Evolutionary conservation across 2,797 vertebrate genomes (phyloP).

Genomic region (Sphenopsis melanotis): DNA sequence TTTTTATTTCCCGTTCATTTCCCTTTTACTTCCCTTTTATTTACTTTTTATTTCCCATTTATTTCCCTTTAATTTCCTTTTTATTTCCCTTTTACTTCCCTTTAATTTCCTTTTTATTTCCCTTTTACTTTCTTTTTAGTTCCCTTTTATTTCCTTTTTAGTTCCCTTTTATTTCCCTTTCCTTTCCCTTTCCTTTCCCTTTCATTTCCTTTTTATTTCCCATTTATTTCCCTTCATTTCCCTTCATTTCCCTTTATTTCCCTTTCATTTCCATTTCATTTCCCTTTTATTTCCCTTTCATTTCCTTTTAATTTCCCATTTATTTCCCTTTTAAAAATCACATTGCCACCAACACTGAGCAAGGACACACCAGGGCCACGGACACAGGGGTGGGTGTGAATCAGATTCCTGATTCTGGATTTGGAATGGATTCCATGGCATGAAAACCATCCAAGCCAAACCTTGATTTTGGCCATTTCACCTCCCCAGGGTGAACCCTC

Average conservation of each 20-base stretch:
- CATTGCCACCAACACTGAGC: rapidly evolving
- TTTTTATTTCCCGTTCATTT: rapidly evolving
- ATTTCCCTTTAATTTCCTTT: background rate
- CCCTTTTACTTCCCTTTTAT: rapidly evolving
- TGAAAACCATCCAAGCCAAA: background rate
- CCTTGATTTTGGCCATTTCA: background rate
- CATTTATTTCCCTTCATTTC: rapidly evolving
- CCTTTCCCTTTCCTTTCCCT: background rate
- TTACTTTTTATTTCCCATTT: no score
- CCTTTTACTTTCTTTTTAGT: rapidly evolving
- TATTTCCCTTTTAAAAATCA: background rate
- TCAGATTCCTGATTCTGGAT: rapidly evolving
- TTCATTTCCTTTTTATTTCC: background rate
- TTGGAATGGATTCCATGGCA: background rate
- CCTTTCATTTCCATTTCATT: no score
- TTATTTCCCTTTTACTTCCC: background rate
- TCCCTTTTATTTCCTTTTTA: no score
- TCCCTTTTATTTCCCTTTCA: no score
- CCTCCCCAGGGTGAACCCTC: background rate
- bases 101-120: rapidly evolving
- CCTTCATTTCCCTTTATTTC: no score
- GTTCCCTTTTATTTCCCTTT: no score
- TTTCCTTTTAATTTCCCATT: background rate
- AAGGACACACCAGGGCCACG: background rate
- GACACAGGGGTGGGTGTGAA: rapidly evolving